Evolutionary conservation across 2,797 vertebrate genomes (phyloP).

Genomic region (Alectoris magna): DNA sequence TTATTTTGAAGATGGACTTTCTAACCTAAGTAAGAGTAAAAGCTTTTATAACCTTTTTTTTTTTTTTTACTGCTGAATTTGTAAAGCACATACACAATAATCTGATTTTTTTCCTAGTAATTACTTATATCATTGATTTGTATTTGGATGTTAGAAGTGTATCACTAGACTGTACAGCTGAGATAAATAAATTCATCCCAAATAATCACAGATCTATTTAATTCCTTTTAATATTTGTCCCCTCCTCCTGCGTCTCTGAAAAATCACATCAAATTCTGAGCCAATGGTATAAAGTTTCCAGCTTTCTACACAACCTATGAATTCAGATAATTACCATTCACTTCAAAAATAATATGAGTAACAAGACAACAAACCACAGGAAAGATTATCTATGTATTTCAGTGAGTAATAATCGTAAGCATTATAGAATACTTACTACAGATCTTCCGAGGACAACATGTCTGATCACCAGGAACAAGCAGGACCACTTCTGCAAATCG

Average conservation of each 20-base stretch:
- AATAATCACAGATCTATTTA: background rate
- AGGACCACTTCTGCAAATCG: constrained; percentile 87
- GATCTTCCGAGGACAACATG: constrained; percentile 89
- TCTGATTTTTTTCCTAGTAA: background rate
- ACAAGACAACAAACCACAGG: background rate
- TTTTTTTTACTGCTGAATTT: background rate
- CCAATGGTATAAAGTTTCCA: background rate
- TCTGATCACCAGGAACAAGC: constrained; percentile 84
- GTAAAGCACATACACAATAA: background rate
- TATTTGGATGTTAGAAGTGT: background rate
- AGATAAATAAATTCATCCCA: background rate
- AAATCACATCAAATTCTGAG: background rate
- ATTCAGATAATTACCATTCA: background rate
- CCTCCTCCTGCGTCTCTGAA: background rate
- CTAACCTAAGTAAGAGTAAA: background rate
- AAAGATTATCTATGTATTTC: background rate
- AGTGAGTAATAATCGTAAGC: background rate
- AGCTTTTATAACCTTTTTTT: background rate
- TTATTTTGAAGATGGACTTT: background rate
- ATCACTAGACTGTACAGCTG: background rate
- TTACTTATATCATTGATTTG: background rate
- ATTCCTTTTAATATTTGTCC: background rate
- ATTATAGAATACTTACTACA: constrained; percentile 85
- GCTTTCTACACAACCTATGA: background rate
- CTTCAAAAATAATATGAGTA: background rate